phyloP scores from a whole-genome alignment of 2,113 vertebrate genomes.

The Cebus imitator region DNA sequence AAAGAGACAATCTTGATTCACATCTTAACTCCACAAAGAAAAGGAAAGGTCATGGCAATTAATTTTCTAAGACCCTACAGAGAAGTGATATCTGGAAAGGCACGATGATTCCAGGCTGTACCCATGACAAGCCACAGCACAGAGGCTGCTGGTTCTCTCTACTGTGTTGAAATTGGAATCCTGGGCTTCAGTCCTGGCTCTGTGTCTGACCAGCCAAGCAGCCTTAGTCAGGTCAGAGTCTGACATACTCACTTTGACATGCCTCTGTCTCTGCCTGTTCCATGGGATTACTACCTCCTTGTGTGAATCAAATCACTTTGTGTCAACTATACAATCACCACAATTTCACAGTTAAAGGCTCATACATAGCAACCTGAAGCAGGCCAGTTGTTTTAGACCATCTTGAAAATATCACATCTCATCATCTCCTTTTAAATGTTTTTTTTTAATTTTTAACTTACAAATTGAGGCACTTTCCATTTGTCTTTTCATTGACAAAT shows the following conservation, averaged over 20 bases:
- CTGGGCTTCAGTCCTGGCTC: not conserved
- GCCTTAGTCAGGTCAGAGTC: not conserved
- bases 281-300: not conserved
- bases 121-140: not conserved
- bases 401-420: not conserved
- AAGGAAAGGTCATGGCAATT: not conserved
- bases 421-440: not conserved
- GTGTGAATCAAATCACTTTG: not conserved
- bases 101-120: not conserved
- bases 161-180: not conserved
- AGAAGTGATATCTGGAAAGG: not conserved
- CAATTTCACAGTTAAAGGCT: not conserved
- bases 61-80: not conserved
- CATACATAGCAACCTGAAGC: not conserved
- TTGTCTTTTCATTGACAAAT: not conserved
- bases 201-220: not conserved
- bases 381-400: not conserved
- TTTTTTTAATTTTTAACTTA: not conserved
- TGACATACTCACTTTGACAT: too few relatives aligned
- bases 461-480: not conserved
- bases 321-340: not conserved
- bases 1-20: slow-evolving; percentile 14
- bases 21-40: not conserved
- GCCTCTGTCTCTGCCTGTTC: not conserved
- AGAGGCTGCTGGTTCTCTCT: not conserved